Percentiles rank a stretch among this genome's conserved stretches.
phyloP scores from a whole-genome alignment of 2,797 vertebrate species.

The Silurus aristotelis region DNA sequence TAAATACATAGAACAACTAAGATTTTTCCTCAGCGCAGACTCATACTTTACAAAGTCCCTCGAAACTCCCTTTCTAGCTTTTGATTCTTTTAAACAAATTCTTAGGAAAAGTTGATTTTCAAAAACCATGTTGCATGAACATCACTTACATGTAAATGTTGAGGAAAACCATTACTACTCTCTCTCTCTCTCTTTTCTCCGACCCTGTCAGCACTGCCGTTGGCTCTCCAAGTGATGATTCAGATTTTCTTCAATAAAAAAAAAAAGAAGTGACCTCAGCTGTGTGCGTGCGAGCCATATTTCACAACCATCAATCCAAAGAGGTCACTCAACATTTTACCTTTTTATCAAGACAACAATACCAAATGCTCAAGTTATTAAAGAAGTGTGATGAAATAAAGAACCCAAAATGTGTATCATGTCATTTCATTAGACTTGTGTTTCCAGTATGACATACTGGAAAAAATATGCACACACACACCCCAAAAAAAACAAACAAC shows the following conservation, averaged over 20 bases:
- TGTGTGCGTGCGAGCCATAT: background rate
- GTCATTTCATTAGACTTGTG: background rate
- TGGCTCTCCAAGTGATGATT: slow-evolving; percentile 33
- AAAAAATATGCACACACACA: background rate
- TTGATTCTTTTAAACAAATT: background rate
- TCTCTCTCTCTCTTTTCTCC: background rate
- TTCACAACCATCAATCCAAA: slow-evolving; percentile 7
- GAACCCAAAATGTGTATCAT: background rate
- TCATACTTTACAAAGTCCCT: too few species aligned
- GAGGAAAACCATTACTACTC: background rate
- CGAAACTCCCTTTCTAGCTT: background rate
- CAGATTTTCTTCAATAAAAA: slow-evolving; percentile 18
- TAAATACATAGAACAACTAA: too few species aligned
- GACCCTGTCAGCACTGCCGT: background rate
- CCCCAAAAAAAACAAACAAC: too few species aligned
- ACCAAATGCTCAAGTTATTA: background rate
- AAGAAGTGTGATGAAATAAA: slow-evolving; percentile 28
- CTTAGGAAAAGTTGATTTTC: background rate
- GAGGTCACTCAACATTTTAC: slow-evolving; percentile 27
- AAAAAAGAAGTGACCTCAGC: background rate
- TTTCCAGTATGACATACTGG: slow-evolving; percentile 4
- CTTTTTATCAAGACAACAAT: background rate
- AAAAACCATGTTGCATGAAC: background rate
- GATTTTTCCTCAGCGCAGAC: too few species aligned
- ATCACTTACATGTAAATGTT: too few species aligned